Evolutionary conservation across 2,113 vertebrate species (phyloP).

Genomic region (Centropus bengalensis): DNA sequence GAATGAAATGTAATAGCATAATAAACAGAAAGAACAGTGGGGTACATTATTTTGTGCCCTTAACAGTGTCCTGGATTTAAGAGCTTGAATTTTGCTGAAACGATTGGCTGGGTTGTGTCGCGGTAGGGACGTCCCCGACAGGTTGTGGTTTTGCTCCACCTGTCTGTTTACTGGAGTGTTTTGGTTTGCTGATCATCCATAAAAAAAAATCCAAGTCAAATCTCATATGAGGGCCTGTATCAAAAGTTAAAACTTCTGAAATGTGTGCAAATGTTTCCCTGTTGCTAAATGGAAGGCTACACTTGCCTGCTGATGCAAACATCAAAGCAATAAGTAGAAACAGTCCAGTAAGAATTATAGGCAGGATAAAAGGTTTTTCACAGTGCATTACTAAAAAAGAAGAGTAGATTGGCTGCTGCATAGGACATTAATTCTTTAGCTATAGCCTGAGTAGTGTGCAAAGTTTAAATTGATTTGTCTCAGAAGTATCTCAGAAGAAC

Average conservation of each 20-base stretch:
- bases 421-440: neutral
- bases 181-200: neutral
- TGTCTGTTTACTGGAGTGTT: neutral
- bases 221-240: accelerated
- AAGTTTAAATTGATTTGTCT: constrained; percentile 29
- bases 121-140: too few relatives aligned
- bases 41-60: neutral
- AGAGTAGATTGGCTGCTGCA: neutral
- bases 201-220: neutral
- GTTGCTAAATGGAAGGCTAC: neutral
- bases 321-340: neutral
- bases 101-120: neutral
- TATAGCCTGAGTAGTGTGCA: neutral
- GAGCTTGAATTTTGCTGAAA: neutral
- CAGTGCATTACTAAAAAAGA: neutral
- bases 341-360: neutral
- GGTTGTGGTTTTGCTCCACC: neutral
- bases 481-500: neutral
- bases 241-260: neutral
- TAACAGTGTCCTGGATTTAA: neutral
- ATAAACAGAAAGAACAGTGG: neutral
- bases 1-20: neutral
- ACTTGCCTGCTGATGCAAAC: neutral
- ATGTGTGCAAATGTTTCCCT: neutral
- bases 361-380: neutral